Base-by-base conservation (phyloP, 1,140 invertebrate genomes). In the Drosophila orosa region DNA sequence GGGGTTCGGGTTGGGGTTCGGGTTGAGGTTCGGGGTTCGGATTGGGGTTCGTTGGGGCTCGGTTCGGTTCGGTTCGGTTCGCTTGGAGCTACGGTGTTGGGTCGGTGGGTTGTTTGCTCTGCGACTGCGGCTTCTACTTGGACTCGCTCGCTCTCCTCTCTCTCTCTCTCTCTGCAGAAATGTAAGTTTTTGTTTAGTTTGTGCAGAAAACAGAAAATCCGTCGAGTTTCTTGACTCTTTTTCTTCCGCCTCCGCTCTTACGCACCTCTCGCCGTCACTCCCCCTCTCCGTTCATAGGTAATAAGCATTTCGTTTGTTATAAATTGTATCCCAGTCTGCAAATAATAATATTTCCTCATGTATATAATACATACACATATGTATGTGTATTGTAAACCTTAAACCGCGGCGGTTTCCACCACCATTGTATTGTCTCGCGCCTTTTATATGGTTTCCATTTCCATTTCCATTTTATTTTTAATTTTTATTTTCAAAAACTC, bases 161-260 rank as follows among this genome's bases (percentile, higher is more conserved):
- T 44, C 60, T 25, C 25, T 57, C 54, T 42, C 17, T 37, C 25
- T 60, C 27, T 63, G 58, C 50, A 54, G 50, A 54, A 54, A 54
- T 22, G 50, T 54, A 54, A 54, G 50, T 54, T 54, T 54, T 35
- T 35, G 31, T 54, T 54, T 44, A 37, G 33, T 50, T 63, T 52
- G 37, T 75, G 47, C 61, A 77, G 44, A 57, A 57, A 83, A 33
- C 78, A 66, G 63, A 86, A 54, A 81, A 79, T 76, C 79, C 50
- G 50, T 71, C 62, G 84, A 87, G 83, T 87, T 87, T 87, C 83
- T 87, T 87, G 83, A 87, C 83, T 87, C 87, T 87, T 83, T 85
- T 78, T 63, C 50, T 72, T 63, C 78, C 60, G 66, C 48, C 68
- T 74, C 65, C 31, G 52, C 77, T 81, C 68, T 78, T 72, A 56